Conservation (phyloP, 2,888 invertebrate species). For the Hoplodrina blanda region DNA sequence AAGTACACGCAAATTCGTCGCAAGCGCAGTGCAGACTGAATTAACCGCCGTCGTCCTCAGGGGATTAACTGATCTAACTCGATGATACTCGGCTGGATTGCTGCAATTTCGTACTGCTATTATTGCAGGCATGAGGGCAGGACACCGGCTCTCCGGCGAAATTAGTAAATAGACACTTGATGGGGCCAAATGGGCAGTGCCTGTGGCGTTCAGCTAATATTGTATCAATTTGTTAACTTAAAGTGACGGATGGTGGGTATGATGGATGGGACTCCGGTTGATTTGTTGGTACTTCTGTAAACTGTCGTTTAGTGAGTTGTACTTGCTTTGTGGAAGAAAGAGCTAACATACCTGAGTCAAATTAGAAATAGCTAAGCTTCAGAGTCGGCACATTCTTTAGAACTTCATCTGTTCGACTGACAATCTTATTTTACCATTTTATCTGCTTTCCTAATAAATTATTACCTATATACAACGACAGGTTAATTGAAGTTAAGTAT, state of each 20-base stretch:
- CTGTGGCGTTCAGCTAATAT: conserved; percentile 37
- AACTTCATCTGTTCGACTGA: not conserved
- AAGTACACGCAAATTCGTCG: conserved; percentile 69
- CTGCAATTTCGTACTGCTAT: conserved; percentile 85
- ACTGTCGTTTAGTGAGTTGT: not conserved
- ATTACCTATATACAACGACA: no score
- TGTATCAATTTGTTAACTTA: conserved; percentile 47
- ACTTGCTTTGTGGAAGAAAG: not conserved
- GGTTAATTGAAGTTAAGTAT: no score
- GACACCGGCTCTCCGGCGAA: conserved; percentile 83
- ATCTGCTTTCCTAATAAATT: no score
- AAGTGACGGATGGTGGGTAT: conserved; percentile 19
- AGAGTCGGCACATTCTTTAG: not conserved
- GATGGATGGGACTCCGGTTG: not conserved
- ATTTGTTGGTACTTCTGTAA: not conserved
- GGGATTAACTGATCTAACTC: conserved; percentile 83
- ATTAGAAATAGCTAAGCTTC: not conserved
- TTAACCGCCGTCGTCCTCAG: conserved; percentile 69
- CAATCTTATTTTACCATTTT: not conserved
- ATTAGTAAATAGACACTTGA: conserved; percentile 81
- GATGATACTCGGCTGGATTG: conserved; percentile 83
- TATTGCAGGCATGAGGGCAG: conserved; percentile 84
- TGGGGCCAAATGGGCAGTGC: conserved; percentile 64
- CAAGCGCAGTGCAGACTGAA: conserved; percentile 73
- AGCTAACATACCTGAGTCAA: not conserved